A percentile compares a stretch with the other conserved stretches of the same genome.
Conservation (phyloP, 2,888 invertebrate genomes). For the Noctua pronuba region DNA sequence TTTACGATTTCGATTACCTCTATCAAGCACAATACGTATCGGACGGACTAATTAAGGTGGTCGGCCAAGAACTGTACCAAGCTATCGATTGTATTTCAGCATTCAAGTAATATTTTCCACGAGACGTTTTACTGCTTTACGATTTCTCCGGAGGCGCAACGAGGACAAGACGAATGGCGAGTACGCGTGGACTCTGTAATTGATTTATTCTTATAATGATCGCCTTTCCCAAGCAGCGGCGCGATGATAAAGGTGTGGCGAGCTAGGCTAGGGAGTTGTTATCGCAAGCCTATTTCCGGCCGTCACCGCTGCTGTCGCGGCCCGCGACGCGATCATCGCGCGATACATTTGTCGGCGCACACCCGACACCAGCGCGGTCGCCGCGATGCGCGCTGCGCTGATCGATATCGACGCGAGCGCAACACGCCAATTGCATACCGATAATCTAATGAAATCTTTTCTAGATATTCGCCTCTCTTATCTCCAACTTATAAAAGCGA, state of each 20-base stretch:
- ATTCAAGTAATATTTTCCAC: conserved; percentile 68
- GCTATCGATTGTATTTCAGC: conserved; percentile 69
- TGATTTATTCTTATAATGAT: conserved; percentile 88
- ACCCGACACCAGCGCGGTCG: conserved; percentile 75
- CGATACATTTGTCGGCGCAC: conserved; percentile 89
- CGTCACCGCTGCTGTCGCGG: conserved; percentile 84
- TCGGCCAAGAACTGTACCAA: conserved; percentile 65
- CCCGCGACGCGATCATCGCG: conserved; percentile 85
- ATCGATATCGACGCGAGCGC: conserved; percentile 82
- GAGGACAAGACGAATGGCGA: conserved; percentile 72
- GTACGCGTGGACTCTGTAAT: conserved; percentile 77
- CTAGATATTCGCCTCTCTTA: conserved; percentile 69
- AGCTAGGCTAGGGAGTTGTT: conserved; percentile 87
- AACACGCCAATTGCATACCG: conserved; percentile 84
- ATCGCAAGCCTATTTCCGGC: conserved; percentile 89
- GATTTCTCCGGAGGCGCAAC: conserved; percentile 72
- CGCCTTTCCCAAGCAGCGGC: conserved; percentile 85
- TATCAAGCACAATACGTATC: conserved; percentile 75
- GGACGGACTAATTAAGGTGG: conserved; percentile 75
- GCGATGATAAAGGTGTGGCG: conserved; percentile 85
- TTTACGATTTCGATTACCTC: conserved; percentile 76
- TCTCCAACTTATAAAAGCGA: conserved; percentile 49
- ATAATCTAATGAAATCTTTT: conserved; percentile 84
- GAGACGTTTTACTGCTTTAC: conserved; percentile 74
- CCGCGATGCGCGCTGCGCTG: conserved; percentile 78